phyloP scores from a whole-genome alignment of 2,797 vertebrate species.

The Macropus fuliginosus region DNA sequence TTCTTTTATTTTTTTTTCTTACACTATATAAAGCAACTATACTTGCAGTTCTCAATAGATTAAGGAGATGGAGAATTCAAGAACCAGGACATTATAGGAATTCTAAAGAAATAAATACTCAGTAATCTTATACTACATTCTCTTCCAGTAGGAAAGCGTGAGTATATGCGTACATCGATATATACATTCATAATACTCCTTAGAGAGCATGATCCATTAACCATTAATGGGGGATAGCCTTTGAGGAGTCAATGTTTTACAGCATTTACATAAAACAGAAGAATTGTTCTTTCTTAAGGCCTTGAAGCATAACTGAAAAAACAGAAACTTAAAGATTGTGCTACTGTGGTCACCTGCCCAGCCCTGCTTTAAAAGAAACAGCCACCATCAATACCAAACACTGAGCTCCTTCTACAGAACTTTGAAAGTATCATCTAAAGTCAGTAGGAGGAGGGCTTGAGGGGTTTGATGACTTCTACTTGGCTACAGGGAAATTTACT shows the following conservation, averaged over 20 bases:
- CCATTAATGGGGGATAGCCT: neutral
- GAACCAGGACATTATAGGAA: neutral
- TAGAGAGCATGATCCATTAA: neutral
- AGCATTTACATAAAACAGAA: neutral
- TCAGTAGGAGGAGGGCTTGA: too few relatives aligned
- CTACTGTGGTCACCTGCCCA: neutral
- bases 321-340: neutral
- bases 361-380: neutral
- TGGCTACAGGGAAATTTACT: neutral
- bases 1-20: neutral
- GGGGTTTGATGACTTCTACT: neutral
- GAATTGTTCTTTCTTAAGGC: neutral
- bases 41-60: neutral
- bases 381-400: neutral
- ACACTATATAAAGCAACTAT: neutral
- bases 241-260: neutral
- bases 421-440: neutral
- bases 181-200: neutral
- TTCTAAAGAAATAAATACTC: neutral
- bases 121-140: neutral
- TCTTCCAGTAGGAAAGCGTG: neutral
- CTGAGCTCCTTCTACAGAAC: neutral
- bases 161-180: neutral
- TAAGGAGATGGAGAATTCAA: neutral
- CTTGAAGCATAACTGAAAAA: neutral